phyloP scores from a whole-genome alignment of 92 coral and sea anemone genomes.

The Porites cylindrica region DNA sequence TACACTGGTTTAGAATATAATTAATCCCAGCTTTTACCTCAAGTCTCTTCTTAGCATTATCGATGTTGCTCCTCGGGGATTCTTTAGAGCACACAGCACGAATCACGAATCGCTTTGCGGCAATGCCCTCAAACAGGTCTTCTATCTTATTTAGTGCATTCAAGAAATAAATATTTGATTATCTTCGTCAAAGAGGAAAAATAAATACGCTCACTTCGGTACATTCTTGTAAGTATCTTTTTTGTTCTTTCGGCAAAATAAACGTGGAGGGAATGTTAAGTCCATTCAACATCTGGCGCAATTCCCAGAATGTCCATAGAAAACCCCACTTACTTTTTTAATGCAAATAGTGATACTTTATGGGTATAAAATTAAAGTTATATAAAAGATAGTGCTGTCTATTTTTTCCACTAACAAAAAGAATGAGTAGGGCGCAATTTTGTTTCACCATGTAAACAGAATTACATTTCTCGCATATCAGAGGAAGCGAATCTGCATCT shows the following conservation, averaged over 20 bases:
- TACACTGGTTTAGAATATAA: slow-evolving; percentile 14
- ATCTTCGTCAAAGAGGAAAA: slow-evolving; percentile 40
- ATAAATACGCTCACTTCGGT: slow-evolving; percentile 39
- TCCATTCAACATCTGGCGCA: neutral
- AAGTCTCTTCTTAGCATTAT: slow-evolving; percentile 12
- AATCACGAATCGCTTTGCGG: slow-evolving; percentile 35
- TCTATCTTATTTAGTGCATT: slow-evolving; percentile 27
- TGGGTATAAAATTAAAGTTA: neutral
- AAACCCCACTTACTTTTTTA: neutral
- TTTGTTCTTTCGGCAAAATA: neutral
- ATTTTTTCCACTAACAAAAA: neutral
- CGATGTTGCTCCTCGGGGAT: slow-evolving; percentile 18
- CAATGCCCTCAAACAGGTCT: slow-evolving; percentile 42
- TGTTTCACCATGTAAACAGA: neutral
- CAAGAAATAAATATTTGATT: slow-evolving; percentile 50
- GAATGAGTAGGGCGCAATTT: neutral
- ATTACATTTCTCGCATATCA: neutral
- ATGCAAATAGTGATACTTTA: neutral
- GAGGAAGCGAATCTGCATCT: neutral
- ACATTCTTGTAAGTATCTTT: neutral
- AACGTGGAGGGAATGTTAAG: neutral
- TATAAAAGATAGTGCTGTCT: neutral
- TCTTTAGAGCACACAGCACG: slow-evolving; percentile 19
- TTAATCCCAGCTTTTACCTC: slow-evolving; percentile 15
- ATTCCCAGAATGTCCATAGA: neutral